Evolutionary conservation across 2,888 invertebrate genomes (phyloP).

Genomic region (Microlaimidae sp.): DNA sequence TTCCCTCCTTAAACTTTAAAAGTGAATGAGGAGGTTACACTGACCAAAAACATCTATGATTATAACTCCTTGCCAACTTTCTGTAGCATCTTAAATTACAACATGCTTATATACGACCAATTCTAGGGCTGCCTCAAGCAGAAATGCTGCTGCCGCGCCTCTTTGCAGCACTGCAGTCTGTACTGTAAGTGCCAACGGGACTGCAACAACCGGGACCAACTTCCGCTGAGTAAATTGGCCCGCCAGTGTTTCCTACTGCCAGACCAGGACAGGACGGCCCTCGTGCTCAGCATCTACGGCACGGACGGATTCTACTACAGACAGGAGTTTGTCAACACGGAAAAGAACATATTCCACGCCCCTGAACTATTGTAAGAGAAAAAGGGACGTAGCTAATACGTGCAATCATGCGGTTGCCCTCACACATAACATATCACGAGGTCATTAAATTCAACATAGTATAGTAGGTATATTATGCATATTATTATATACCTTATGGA

Average conservation of each 20-base stretch:
- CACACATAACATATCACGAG: no score
- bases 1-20: no score
- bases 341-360: conserved; percentile 4
- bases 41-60: no score
- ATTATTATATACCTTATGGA: no score
- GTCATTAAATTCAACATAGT: no score
- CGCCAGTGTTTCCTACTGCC: not conserved
- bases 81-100: not conserved
- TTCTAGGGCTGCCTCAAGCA: not conserved
- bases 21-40: no score
- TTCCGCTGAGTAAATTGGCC: not conserved
- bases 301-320: not conserved
- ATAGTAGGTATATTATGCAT: no score
- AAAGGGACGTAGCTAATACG: not conserved
- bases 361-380: not conserved
- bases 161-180: not conserved
- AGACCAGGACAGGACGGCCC: not conserved
- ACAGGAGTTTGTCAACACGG: not conserved
- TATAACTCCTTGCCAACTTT: no score
- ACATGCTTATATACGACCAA: no score
- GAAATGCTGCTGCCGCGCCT: not conserved
- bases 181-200: not conserved
- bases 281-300: not conserved
- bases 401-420: no score
- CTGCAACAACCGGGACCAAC: not conserved